Evolutionary conservation across 1,140 invertebrate genomes (phyloP).

Genomic region (Dryas iulia): DNA sequence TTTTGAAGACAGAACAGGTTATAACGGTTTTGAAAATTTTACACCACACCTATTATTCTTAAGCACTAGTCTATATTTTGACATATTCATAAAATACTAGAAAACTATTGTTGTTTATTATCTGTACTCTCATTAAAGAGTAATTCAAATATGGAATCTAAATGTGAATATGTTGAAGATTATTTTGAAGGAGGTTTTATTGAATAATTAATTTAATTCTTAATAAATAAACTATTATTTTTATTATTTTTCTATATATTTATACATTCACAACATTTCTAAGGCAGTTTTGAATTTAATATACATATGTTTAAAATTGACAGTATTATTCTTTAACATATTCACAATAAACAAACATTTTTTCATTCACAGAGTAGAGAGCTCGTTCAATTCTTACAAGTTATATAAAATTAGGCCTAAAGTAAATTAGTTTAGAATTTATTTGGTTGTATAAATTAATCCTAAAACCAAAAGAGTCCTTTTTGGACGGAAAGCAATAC

Average conservation of each 20-base stretch:
- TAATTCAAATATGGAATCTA: neutral
- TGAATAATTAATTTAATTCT: no score
- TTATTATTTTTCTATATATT: neutral
- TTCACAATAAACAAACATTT: neutral
- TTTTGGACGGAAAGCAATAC: slow-evolving; percentile 13
- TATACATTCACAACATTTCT: neutral
- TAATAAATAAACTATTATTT: neutral
- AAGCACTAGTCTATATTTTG: neutral
- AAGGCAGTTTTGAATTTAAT: neutral
- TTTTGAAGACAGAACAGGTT: no score
- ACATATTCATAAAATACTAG: neutral
- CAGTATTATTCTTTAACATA: neutral
- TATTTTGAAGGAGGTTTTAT: no score
- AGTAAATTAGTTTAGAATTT: neutral
- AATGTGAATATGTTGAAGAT: neutral
- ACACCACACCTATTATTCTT: neutral
- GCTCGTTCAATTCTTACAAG: neutral
- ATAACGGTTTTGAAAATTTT: neutral
- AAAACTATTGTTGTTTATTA: neutral
- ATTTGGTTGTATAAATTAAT: neutral
- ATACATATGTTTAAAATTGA: neutral
- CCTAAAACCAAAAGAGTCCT: slow-evolving; percentile 3
- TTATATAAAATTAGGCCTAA: neutral
- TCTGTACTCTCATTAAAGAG: neutral
- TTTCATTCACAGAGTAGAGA: neutral